A percentile compares a stretch with the other conserved stretches of the same genome.
phyloP scores from a whole-genome alignment of 92 coral and sea anemone genomes.

The Zoanthus gigantus region DNA sequence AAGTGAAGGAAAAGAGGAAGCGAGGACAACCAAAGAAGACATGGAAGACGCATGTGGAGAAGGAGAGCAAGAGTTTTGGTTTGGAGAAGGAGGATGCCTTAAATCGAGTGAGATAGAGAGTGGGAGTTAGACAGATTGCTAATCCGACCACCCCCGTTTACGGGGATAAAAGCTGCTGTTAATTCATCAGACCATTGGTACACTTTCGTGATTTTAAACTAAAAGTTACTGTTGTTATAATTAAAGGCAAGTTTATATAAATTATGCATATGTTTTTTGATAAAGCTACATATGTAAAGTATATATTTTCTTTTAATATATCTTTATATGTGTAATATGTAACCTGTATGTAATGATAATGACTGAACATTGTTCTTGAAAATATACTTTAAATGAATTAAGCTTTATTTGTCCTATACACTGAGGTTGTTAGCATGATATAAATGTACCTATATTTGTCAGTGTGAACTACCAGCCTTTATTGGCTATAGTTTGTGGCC shows the following conservation, averaged over 20 bases:
- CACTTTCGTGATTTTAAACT: not conserved
- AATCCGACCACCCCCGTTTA: not conserved
- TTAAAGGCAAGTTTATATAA: conserved; percentile 1
- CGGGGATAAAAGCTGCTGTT: conserved; percentile 8
- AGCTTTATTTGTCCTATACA: conserved; percentile 3
- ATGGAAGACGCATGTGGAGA: too few species aligned
- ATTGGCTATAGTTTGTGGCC: conserved; percentile 68
- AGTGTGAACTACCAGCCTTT: conserved; percentile 49
- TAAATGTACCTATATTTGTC: conserved; percentile 46
- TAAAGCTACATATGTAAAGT: not conserved
- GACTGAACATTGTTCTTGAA: not conserved
- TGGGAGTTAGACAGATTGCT: not conserved
- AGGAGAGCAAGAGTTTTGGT: too few species aligned
- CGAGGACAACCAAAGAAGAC: too few species aligned
- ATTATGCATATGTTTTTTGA: not conserved
- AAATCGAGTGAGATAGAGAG: too few species aligned
- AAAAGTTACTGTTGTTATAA: conserved; percentile 18
- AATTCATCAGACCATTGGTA: not conserved
- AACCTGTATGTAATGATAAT: not conserved
- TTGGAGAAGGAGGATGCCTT: too few species aligned
- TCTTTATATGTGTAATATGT: not conserved
- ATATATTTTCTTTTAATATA: not conserved
- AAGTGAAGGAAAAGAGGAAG: too few species aligned
- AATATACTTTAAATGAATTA: not conserved
- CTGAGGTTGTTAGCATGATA: conserved; percentile 63